Base-by-base conservation (phyloP, 2,888 invertebrate species). In the Lymantria monacha region DNA sequence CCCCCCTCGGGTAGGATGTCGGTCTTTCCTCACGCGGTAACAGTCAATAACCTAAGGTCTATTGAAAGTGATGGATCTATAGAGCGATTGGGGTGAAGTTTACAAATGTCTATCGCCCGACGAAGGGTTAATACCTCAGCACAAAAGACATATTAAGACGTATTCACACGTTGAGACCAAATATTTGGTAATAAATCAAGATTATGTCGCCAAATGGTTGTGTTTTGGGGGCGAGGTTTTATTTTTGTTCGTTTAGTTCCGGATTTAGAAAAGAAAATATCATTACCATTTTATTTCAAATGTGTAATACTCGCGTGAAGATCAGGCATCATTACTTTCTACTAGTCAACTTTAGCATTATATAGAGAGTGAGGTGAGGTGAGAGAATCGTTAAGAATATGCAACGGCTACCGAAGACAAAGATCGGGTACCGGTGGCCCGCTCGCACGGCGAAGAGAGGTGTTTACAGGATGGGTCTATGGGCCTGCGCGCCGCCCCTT, bases 91-190 rank as follows among this genome's bases (percentile, higher is more conserved):
- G 45, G 44, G 44, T 45, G 51, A 58, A 51, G 49, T 66, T 64
- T 54, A 57, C 67, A 50, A 49, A 47, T 61, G 59, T 66, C 65
- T 61, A 67, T 66, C 68, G 67, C 10, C 46, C 46, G 67, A 42
- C 61, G 64, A 67, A 67, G 61, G 65, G 65, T 67, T 66, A 63
- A 66, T 66, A 67, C 57, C 57, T 15, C 9, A 48, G 48, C 57
- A 57, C 64, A 51, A 55, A 55, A 65, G 67, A 66, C 61, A 67
- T 64, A 67, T 66, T 66, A 66, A 67, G 68, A 61, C 61, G 57
- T 53, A 59, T 66, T 59, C 67, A 67, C 57, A 66, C 64, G 61
- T 61, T 67, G 37, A 15, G 43, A 52, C 46, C 61, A 61, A 66
- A 63, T 61, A 61, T 66, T 66, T 44, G 56, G 53, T 54, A 46